Base-by-base conservation (phyloP, 2,113 vertebrate genomes). In the Baryphthengus martii region DNA sequence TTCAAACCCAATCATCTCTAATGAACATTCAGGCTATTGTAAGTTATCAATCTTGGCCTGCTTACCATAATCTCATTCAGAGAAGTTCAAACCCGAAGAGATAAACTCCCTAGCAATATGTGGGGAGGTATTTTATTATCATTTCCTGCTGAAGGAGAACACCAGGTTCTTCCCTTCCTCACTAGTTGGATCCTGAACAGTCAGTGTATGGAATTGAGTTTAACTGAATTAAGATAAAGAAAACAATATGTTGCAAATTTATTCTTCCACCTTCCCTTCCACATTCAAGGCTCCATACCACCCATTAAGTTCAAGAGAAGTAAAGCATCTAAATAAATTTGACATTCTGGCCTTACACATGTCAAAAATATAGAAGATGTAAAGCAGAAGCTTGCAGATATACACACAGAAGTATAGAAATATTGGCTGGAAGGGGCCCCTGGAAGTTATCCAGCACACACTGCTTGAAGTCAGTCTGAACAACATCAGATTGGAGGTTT, bases 311-410 rank as follows among this genome's bases (percentile, higher is more conserved):
- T 87, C 33, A 74, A 50, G 19, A 50, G 70, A 89, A 93, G 17
- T 67, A 81, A 93, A 33, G 33, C 6, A 67, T 87, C 73, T 89
- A 93, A 87, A 89, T 85, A 91, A 42, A 33, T 86, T 77, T 71
- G 61, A 89, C 65, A 70, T 92, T 75, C 31, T 84, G 61, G n/a
- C 61, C 68, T 94, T 78, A 66, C 13, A 31, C 5, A n/a, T 45
- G 42, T 74, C 33, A 87, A 81, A 95, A 94, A 77, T 81, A 42
- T 74, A 80, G 65, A 71, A 11, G 23, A 92, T 37, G 16, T 47
- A 88, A 95, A 95, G 68, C 87, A 84, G 80, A 87, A 96, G 10
- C 45, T 87, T 35, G 56, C 9, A 35, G 59, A 78, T 39, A 84
- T 1, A 58, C 33, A 62, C 23, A 67, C 12, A 78, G 17, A 71